Percentiles rank a stretch among this genome's conserved stretches.
Evolutionary conservation across 2,888 invertebrate species (phyloP).

Genomic region (Abrostola tripartita): DNA sequence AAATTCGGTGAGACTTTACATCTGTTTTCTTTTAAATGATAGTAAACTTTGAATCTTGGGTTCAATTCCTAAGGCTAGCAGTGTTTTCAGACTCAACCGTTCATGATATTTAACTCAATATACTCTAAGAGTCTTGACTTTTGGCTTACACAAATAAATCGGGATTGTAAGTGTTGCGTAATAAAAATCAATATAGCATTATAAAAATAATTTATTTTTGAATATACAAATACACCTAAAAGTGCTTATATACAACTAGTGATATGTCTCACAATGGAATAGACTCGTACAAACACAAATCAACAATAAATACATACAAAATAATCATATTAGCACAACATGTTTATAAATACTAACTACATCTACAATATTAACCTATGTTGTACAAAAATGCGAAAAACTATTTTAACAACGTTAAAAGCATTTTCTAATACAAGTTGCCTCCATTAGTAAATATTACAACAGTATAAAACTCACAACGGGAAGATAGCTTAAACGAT

Average conservation of each 20-base stretch:
- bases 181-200: conserved; percentile 49
- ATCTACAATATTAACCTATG: conserved; percentile 27
- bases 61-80: not conserved
- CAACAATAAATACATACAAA: conserved; percentile 41
- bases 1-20: too few species aligned
- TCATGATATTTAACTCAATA: too few species aligned
- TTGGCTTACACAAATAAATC: not conserved
- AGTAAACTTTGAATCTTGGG: too few species aligned
- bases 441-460: conserved; percentile 35
- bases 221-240: conserved; percentile 58
- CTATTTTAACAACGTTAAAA: conserved; percentile 30
- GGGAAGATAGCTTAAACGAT: conserved; percentile 3
- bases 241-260: conserved; percentile 66
- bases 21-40: too few species aligned
- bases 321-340: conserved; percentile 24
- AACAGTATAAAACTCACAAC: not conserved
- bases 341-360: conserved; percentile 19
- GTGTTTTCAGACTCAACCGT: too few species aligned
- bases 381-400: conserved; percentile 44
- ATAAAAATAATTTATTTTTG: conserved; percentile 72
- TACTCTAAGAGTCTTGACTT: not conserved
- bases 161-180: not conserved
- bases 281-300: conserved; percentile 50
- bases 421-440: conserved; percentile 32
- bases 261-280: conserved; percentile 67